Evolutionary conservation across 1,140 invertebrate genomes (phyloP).

Genomic region (Drosophila teissieri): DNA sequence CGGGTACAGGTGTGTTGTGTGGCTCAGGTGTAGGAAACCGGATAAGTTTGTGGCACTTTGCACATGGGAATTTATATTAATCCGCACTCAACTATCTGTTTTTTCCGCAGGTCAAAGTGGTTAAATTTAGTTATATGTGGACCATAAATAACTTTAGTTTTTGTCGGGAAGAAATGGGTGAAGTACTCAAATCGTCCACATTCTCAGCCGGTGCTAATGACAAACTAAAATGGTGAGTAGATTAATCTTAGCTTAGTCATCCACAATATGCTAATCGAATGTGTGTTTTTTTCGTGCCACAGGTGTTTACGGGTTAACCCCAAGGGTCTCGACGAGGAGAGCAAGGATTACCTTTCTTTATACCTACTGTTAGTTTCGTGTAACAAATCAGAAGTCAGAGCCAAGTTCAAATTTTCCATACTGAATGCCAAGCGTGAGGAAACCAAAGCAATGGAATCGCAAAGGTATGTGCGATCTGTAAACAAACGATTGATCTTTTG

Average conservation of each 20-base stretch:
- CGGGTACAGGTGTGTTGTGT: constrained; percentile 45
- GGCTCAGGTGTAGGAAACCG: constrained; percentile 21
- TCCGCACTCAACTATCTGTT: neutral
- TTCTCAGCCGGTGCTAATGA: constrained; percentile 99
- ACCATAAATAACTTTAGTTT: constrained; percentile 99
- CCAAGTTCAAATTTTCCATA: constrained; percentile 99
- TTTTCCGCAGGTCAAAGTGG: constrained; percentile 96
- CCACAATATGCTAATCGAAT: neutral
- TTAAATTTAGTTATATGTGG: constrained; percentile 99
- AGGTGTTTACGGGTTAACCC: constrained; percentile 99
- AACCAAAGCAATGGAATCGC: constrained; percentile 98
- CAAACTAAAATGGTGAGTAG: constrained; percentile 97
- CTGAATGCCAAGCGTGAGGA: constrained; percentile 99
- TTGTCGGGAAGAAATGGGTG: constrained; percentile 99
- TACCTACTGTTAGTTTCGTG: constrained; percentile 99
- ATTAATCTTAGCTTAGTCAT: neutral
- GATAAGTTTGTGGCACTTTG: constrained; percentile 16
- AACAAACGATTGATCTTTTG: neutral
- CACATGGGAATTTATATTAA: constrained; percentile 3
- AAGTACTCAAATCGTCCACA: constrained; percentile 99
- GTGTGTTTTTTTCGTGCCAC: constrained; percentile 19
- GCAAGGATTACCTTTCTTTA: constrained; percentile 99
- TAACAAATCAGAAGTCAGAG: constrained; percentile 99
- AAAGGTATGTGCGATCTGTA: constrained; percentile 81
- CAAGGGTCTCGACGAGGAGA: constrained; percentile 99